These are phyloP conservation scores for Coleophora deauratella DNA, from an alignment of 2,888 invertebrate genomes.

Conservation along the genomic window DNA sequence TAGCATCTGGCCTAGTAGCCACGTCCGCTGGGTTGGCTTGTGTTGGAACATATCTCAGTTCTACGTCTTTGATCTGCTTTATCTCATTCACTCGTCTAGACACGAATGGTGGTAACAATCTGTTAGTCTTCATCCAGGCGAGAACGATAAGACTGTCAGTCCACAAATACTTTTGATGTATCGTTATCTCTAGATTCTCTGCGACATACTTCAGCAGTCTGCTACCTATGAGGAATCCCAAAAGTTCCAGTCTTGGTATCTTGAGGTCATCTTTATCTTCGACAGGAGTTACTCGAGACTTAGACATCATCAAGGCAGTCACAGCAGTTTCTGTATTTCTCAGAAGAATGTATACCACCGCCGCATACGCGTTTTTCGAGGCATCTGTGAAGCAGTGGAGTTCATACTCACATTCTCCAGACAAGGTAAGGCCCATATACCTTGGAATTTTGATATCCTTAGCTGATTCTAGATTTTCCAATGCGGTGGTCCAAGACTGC, in stretches of 20 bases:
- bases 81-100: slow-evolving; percentile 3
- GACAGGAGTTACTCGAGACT: not conserved
- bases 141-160: slow-evolving; percentile 6
- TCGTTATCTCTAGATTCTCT: not conserved
- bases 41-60: slow-evolving; percentile 1
- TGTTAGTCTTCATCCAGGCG: slow-evolving; percentile 2
- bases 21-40: slow-evolving; percentile 8
- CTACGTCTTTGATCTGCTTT: slow-evolving; percentile 1
- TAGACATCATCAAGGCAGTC: slow-evolving; percentile 1
- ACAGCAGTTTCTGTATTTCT: not conserved
- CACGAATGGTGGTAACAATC: slow-evolving; percentile 7
- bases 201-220: not conserved
- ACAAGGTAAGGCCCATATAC: no score
- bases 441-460: no score
- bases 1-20: no score
- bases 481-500: no score
- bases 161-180: slow-evolving; percentile 2
- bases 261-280: slow-evolving; percentile 2
- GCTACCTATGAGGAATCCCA: slow-evolving; percentile 5
- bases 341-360: no score
- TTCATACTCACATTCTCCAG: not conserved
- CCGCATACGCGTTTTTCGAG: no score
- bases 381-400: no score
- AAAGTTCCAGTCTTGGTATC: slow-evolving; percentile 2
- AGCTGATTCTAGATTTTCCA: no score